Percentiles rank a stretch among this genome's conserved stretches.
These are phyloP conservation scores for Macrochelys suwanniensis DNA, from an alignment of 2,797 vertebrate species.

Conservation along the genomic window DNA sequence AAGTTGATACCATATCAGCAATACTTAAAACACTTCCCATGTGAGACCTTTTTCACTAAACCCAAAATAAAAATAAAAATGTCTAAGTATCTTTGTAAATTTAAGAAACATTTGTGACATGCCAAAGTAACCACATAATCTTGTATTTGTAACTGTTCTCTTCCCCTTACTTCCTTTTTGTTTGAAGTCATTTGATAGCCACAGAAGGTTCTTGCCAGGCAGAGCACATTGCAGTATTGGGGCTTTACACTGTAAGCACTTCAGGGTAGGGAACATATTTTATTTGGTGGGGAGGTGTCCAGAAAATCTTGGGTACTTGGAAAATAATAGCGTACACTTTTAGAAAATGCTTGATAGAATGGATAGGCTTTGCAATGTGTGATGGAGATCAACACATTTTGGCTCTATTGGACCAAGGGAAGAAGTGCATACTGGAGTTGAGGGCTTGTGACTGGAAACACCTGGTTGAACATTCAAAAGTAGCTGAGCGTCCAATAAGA, in stretches of 20 bases:
- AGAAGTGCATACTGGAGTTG: neutral
- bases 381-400: neutral
- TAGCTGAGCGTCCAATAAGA: neutral
- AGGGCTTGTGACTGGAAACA: neutral
- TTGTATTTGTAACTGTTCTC: neutral
- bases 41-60: neutral
- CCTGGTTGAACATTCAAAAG: neutral
- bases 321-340: neutral
- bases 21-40: neutral
- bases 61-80: neutral
- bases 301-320: neutral
- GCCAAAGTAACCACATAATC: neutral
- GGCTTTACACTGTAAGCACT: neutral
- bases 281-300: neutral
- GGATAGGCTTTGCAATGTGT: neutral
- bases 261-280: neutral
- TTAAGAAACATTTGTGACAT: neutral
- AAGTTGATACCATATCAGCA: neutral
- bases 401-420: neutral
- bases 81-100: neutral
- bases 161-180: slow-evolving; percentile 5
- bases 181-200: neutral
- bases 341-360: neutral
- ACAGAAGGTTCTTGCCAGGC: neutral
- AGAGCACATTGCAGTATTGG: neutral